Percentiles rank a stretch among this genome's conserved stretches.
These are phyloP conservation scores for Phymatocera aterrima DNA, from an alignment of 2,888 invertebrate species.

Conservation along the genomic window DNA sequence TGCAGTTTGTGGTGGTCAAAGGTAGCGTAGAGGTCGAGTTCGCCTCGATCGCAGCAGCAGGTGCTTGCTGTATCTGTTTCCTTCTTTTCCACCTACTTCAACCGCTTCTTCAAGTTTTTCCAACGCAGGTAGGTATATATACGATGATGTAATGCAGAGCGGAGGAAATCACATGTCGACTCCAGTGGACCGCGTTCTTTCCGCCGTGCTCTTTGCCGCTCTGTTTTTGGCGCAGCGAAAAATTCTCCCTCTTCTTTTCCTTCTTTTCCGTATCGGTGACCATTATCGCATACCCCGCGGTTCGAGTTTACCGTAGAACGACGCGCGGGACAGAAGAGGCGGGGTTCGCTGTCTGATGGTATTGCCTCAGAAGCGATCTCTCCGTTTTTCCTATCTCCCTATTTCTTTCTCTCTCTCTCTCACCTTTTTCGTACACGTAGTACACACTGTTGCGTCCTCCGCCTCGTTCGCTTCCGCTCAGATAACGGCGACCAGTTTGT, in stretches of 20 bases:
- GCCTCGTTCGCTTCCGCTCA: slow-evolving; percentile 46
- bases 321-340: slow-evolving; percentile 52
- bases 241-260: background rate
- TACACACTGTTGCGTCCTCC: slow-evolving; percentile 2
- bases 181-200: no score
- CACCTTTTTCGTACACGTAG: background rate
- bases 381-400: slow-evolving; percentile 15
- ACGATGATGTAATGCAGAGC: no score
- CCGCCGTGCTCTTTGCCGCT: no score
- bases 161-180: no score
- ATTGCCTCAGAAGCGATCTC: slow-evolving; percentile 52
- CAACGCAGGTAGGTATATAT: no score
- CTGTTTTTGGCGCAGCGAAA: no score
- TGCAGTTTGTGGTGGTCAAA: no score
- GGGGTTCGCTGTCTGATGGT: slow-evolving; percentile 55
- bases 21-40: no score
- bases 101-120: no score
- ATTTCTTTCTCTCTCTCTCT: background rate
- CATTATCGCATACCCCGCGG: slow-evolving; percentile 69
- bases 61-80: no score
- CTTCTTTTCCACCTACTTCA: no score
- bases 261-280: slow-evolving; percentile 62
- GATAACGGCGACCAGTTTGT: slow-evolving; percentile 64
- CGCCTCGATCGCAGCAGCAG: no score
- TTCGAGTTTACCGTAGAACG: slow-evolving; percentile 62